Conservation (phyloP, 1,140 invertebrate genomes). For the Sesamia nonagrioides region DNA sequence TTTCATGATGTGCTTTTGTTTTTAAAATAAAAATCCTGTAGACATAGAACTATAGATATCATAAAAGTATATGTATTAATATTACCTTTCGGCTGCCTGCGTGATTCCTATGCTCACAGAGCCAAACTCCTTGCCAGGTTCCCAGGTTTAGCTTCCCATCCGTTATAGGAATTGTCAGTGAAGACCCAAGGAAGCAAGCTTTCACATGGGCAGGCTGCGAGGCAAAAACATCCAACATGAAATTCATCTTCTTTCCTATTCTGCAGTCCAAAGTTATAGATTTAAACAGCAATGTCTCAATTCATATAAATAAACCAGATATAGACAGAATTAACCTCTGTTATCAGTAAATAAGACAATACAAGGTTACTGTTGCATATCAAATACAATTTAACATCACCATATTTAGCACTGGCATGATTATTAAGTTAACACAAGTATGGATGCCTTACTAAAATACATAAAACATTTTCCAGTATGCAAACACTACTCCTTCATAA, state of each 20-base stretch:
- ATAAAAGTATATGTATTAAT: background rate
- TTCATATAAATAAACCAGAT: background rate
- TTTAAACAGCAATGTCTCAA: background rate
- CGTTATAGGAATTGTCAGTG: conserved; percentile 97
- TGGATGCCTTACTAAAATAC: background rate
- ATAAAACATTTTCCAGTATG: background rate
- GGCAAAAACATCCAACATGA: conserved; percentile 64
- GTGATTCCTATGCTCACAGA: conserved; percentile 98
- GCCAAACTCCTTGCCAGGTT: conserved; percentile 99
- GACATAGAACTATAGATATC: background rate
- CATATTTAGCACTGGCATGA: conserved; percentile 19
- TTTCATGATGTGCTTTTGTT: no score
- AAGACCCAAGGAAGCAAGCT: conserved; percentile 98
- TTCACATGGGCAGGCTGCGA: conserved; percentile 98
- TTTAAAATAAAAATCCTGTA: no score
- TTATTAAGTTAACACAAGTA: conserved; percentile 4
- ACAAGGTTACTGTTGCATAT: conserved; percentile 31
- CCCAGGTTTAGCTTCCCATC: conserved; percentile 98
- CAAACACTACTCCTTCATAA: background rate
- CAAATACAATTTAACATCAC: conserved; percentile 8
- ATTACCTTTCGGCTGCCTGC: conserved; percentile 95
- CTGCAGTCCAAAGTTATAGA: no score
- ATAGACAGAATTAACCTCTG: background rate
- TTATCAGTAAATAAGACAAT: conserved; percentile 4
- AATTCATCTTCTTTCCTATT: conserved; percentile 22